Evolutionary conservation across 2,113 vertebrate species (phyloP).

Genomic region (Gavialis gangeticus): DNA sequence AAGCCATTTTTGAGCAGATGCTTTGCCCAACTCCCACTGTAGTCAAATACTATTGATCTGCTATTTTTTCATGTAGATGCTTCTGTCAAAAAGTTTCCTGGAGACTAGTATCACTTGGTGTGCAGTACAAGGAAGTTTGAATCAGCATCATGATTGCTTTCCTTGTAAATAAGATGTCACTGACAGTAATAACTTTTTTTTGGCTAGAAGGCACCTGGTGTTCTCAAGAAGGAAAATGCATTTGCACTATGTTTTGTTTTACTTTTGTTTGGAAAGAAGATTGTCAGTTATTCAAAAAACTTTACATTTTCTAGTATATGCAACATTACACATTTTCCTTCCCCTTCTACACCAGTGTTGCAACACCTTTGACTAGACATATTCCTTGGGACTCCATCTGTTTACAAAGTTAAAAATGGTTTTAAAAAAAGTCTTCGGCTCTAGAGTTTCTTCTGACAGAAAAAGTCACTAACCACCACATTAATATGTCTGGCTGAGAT

Average conservation of each 20-base stretch:
- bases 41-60: conserved; percentile 51
- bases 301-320: conserved; percentile 21
- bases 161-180: background rate
- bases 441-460: conserved; percentile 2
- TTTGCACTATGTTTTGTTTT: background rate
- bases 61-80: conserved; percentile 31
- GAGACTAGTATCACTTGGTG: background rate
- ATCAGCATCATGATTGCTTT: conserved; percentile 27
- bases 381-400: background rate
- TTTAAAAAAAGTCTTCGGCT: background rate
- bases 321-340: background rate
- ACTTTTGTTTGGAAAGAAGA: conserved; percentile 28
- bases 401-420: background rate
- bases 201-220: background rate
- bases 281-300: conserved; percentile 30
- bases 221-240: background rate
- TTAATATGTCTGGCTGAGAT: background rate
- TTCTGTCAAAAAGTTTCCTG: background rate
- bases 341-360: background rate
- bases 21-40: background rate
- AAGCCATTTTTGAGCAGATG: conserved; percentile 40
- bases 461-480: background rate
- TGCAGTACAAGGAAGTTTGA: conserved; percentile 34
- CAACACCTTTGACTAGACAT: background rate
- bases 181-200: background rate